Conservation (phyloP, 2,888 invertebrate genomes). For the Norana najaformis region DNA sequence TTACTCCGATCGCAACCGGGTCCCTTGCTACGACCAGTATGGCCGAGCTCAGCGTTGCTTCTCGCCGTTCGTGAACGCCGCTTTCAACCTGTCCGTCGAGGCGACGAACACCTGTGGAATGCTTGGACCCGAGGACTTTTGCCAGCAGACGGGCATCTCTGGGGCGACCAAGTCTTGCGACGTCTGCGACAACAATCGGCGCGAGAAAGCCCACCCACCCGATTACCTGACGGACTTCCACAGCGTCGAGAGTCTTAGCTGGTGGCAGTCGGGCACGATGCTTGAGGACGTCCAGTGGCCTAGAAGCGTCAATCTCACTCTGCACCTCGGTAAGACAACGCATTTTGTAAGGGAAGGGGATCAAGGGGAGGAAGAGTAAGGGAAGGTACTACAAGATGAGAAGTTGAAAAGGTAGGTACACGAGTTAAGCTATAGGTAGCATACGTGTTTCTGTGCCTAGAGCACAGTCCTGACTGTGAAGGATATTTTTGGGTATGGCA, state of each 20-base stretch:
- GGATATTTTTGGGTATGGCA: background rate
- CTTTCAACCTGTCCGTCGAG: constrained; percentile 84
- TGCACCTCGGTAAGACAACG: constrained; percentile 74
- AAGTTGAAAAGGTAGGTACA: background rate
- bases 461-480: constrained; percentile 1
- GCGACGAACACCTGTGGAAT: constrained; percentile 95
- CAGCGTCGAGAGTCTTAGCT: constrained; percentile 68
- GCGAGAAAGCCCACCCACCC: constrained; percentile 71
- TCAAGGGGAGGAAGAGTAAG: background rate
- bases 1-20: background rate
- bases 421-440: background rate
- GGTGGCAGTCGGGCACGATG: constrained; percentile 80
- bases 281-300: constrained; percentile 85
- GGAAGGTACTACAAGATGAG: background rate
- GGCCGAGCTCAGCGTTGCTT: constrained; percentile 77
- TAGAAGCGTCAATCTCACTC: constrained; percentile 86
- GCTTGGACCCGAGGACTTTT: constrained; percentile 69
- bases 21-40: constrained; percentile 58
- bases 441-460: background rate
- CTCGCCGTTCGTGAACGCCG: constrained; percentile 95
- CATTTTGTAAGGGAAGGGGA: background rate
- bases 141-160: constrained; percentile 81
- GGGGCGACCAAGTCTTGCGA: constrained; percentile 70
- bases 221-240: constrained; percentile 87
- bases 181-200: constrained; percentile 69